These are phyloP conservation scores for Timema cristinae DNA, from an alignment of 2,888 invertebrate species.

Conservation along the genomic window DNA sequence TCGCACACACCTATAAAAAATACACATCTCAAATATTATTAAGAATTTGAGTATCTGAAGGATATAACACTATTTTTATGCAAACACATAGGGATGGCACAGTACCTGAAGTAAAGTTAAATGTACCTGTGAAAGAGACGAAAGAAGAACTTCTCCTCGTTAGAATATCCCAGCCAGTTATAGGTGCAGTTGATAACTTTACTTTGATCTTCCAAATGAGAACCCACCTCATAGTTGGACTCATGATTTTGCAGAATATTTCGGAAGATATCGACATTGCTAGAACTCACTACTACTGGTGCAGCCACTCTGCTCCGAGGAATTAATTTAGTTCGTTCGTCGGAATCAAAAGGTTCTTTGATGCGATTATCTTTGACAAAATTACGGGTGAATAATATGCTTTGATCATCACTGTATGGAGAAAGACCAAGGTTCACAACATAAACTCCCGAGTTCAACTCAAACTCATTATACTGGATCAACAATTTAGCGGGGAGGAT, in stretches of 20 bases:
- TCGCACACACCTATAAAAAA: too few species aligned
- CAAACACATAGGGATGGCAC: too few species aligned
- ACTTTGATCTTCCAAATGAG: slow-evolving; percentile 92
- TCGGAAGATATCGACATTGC: slow-evolving; percentile 81
- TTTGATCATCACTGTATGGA: slow-evolving; percentile 79
- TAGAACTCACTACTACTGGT: slow-evolving; percentile 78
- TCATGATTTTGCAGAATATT: slow-evolving; percentile 90
- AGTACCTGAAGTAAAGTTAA: too few species aligned
- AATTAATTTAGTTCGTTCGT: slow-evolving; percentile 65
- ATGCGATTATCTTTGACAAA: slow-evolving; percentile 82
- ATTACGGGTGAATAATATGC: slow-evolving; percentile 80
- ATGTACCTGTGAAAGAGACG: slow-evolving; percentile 63
- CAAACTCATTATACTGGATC: slow-evolving; percentile 85
- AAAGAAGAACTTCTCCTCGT: slow-evolving; percentile 67
- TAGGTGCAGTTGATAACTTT: slow-evolving; percentile 88
- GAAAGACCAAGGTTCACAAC: slow-evolving; percentile 84
- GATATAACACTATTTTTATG: too few species aligned
- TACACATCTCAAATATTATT: too few species aligned
- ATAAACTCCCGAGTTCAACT: slow-evolving; percentile 77
- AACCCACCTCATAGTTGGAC: slow-evolving; percentile 91
- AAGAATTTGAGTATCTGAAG: too few species aligned
- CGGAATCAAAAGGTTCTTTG: slow-evolving; percentile 73
- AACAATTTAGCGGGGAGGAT: slow-evolving; percentile 64
- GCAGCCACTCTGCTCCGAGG: slow-evolving; percentile 92
- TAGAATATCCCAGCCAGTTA: slow-evolving; percentile 86